phyloP scores from a whole-genome alignment of 2,888 invertebrate genomes.

The Diarsia mendica region DNA sequence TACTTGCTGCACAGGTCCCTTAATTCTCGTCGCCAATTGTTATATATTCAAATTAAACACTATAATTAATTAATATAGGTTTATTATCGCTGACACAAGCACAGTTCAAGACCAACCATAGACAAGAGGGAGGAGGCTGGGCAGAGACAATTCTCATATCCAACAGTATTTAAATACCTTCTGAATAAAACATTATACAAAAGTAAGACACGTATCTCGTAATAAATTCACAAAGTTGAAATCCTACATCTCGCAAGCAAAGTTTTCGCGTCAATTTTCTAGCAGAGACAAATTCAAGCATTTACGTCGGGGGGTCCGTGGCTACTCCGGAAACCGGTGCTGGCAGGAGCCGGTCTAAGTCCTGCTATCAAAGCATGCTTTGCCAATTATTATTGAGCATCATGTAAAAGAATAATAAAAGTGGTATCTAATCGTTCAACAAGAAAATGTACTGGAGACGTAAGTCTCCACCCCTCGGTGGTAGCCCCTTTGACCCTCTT shows the following conservation, averaged over 20 bases:
- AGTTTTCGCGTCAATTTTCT: background rate
- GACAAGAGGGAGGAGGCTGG: too few species aligned
- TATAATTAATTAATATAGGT: too few species aligned
- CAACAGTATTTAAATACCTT: background rate
- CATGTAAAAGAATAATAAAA: conserved; percentile 4
- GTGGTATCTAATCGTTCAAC: too few species aligned
- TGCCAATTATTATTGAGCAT: conserved; percentile 15
- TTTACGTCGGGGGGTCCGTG: conserved; percentile 40
- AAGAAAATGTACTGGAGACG: conserved; percentile 20
- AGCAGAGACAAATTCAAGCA: too few species aligned
- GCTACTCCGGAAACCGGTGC: conserved; percentile 45
- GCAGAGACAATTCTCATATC: too few species aligned
- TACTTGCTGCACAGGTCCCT: too few species aligned
- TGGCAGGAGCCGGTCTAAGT: conserved; percentile 47
- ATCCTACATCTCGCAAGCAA: conserved; percentile 34
- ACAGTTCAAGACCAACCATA: too few species aligned
- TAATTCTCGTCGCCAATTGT: too few species aligned
- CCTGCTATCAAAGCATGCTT: conserved; percentile 14
- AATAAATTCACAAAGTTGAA: conserved; percentile 4
- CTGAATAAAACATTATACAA: background rate
- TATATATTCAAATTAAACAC: too few species aligned
- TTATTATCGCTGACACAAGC: too few species aligned
- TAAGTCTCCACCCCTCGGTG: conserved; percentile 37
- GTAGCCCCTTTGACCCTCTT: conserved; percentile 46
- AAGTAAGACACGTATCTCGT: background rate